These are phyloP conservation scores for Helicoverpa assulta DNA, from an alignment of 2,888 invertebrate species.

Conservation along the genomic window DNA sequence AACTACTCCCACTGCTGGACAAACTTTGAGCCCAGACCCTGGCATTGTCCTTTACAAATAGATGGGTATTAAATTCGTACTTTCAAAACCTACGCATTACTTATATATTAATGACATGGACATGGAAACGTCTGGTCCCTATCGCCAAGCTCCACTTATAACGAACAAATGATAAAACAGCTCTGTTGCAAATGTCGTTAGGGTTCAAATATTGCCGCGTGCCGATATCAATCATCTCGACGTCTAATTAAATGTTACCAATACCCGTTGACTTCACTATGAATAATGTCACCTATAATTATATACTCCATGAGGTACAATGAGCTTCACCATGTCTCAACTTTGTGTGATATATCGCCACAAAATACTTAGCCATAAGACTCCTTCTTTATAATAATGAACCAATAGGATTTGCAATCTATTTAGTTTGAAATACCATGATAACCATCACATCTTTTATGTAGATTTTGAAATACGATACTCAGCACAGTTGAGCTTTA, in stretches of 20 bases:
- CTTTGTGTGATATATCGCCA: constrained; percentile 4
- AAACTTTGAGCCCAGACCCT: too few relatives aligned
- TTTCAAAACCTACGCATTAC: too few relatives aligned
- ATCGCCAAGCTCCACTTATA: neutral
- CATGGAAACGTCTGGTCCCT: too few relatives aligned
- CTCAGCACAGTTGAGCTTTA: constrained; percentile 2
- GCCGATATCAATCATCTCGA: constrained; percentile 52
- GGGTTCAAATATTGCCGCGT: constrained; percentile 44
- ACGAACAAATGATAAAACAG: constrained; percentile 38
- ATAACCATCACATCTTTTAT: neutral
- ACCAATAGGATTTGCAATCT: neutral
- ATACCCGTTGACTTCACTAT: constrained; percentile 18
- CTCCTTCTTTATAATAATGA: too few relatives aligned
- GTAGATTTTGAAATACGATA: neutral
- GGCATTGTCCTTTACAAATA: too few relatives aligned
- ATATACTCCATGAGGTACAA: constrained; percentile 16
- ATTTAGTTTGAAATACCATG: neutral
- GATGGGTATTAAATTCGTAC: too few relatives aligned
- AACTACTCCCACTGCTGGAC: too few relatives aligned
- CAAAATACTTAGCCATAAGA: neutral
- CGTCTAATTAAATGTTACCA: constrained; percentile 48
- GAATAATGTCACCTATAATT: constrained; percentile 43
- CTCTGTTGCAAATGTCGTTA: constrained; percentile 47
- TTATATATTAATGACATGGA: too few relatives aligned
- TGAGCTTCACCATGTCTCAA: constrained; percentile 24